Evolutionary conservation across 2,113 vertebrate genomes (phyloP), one percentile per base, ranked within the genome.

Genomic region (Cryptomyrus ogoouensis): DNA sequence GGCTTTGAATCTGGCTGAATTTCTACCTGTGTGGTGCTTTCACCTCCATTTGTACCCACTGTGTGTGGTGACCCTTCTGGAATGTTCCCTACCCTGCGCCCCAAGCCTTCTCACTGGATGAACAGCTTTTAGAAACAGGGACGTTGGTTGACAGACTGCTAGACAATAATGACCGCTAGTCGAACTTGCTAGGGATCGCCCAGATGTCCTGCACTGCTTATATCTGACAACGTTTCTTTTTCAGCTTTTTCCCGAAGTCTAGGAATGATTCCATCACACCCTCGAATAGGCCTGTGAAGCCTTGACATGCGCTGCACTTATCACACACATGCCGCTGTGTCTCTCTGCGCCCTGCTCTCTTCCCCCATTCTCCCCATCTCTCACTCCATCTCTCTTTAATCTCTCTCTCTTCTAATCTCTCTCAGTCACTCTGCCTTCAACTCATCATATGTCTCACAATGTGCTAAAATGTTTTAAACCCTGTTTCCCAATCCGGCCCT

Each of bases 401-500:
- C 9, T 42, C 49, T 39, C 24, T 47, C 27, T 35, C 27, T 52
- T 84, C 74, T 15, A 9, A 17, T 66, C 27, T 24, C n/a, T 66
- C 85, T 87, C 84, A 46, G 56, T 42, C 90, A 85, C 77, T 85
- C 89, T 15, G 77, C 89, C 89, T 52, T 49, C 89, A 83, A 46
- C 31, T 21, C 19, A 24, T 44, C 84, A 49, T 42, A 47, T 47
- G 31, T 21, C 91, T 91, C 91, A 89, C 47, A 91, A 58, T 52
- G 84, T 87, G 47, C 70, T 74, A 8, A 47, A 46, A n/a, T 19
- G 74, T 42, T 80, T 80, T 42, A 85, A 90, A 86, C 62, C n/a
- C 9, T 1, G 62, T 70, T 31, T 70, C 62, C 3, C n/a, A 70
- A 31, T 70, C 10, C 27, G 3, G 62, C n/a, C 27, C n/a, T 12